These are phyloP conservation scores for Chromoteleia sp. DNA, from an alignment of 2,888 invertebrate genomes.

Conservation along the genomic window DNA sequence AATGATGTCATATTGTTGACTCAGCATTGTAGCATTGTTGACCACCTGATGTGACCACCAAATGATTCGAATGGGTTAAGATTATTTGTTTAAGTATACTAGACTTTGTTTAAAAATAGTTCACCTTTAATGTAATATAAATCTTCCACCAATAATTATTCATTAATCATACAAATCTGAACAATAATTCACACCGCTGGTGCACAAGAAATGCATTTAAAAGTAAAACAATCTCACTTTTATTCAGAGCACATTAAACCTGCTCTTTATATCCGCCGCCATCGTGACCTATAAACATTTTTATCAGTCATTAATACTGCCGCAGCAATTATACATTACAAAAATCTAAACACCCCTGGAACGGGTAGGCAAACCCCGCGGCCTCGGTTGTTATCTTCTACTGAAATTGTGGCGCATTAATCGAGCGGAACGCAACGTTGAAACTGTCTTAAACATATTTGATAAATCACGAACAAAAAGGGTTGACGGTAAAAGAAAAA, in stretches of 20 bases:
- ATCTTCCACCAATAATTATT: slow-evolving; percentile 26
- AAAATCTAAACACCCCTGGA: slow-evolving; percentile 16
- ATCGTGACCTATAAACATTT: slow-evolving; percentile 49
- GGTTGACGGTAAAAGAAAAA: not conserved
- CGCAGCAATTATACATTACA: slow-evolving; percentile 13
- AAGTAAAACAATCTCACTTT: slow-evolving; percentile 44
- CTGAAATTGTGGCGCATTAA: slow-evolving; percentile 32
- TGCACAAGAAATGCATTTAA: slow-evolving; percentile 42
- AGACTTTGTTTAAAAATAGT: not conserved
- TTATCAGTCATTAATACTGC: slow-evolving; percentile 55
- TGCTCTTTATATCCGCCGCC: slow-evolving; percentile 16
- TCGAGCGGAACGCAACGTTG: slow-evolving; percentile 24
- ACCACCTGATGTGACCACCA: no score
- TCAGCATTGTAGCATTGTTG: no score
- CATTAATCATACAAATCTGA: slow-evolving; percentile 48
- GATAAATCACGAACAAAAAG: slow-evolving; percentile 44
- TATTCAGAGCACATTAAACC: slow-evolving; percentile 43
- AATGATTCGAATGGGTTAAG: no score
- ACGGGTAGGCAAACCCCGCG: not conserved
- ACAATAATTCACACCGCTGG: slow-evolving; percentile 35
- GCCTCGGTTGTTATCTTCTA: slow-evolving; percentile 29
- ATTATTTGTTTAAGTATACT: not conserved
- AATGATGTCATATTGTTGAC: no score
- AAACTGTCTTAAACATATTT: slow-evolving; percentile 47
- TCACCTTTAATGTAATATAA: not conserved